Base-by-base conservation (phyloP, 2,888 invertebrate species). In the Oscheius sp. region DNA sequence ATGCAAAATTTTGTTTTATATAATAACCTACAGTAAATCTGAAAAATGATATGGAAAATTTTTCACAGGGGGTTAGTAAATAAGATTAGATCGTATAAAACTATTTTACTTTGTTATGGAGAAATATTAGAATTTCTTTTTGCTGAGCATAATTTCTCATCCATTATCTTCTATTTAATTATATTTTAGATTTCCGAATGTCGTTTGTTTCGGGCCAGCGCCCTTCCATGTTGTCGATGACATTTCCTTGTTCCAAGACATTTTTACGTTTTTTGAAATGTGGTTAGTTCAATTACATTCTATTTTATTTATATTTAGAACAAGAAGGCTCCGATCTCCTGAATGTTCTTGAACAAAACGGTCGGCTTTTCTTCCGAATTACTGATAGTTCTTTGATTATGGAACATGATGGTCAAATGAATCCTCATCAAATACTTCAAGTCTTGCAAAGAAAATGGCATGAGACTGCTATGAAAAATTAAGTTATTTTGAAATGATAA, bases 271-370 rank as follows among this genome's bases (percentile, higher is more conserved):
- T 50, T 17, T 51, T 64, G 30, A 50, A 49, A n/a, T n/a, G n/a
- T 24, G 63, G 63, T 64, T 36, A 14, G 41, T 51, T 38, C 9
- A 2, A 24, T 50, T 38, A 32, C 3, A 6, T 9, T 9, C 2
- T n/a, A 20, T 49, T 28, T 9, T 22, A 20, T n/a, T 30, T 22
- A 8, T n/a, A 51, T 64, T 2, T 14, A 66, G 66, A 56, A 22
- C 32, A n/a, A n/a, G 66, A 66, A n/a, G 66, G 66, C 24, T 41
- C 26, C 28, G 49, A 66, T 22, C 33, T 56, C 9, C 24, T 66
- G 30, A 22, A 54, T 6, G 28, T 32, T 14, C 24, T 66, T 8
- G 66, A 66, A 36, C 45, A 66, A 20, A 22, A 22, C 32, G 56
- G 54, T n/a, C 33, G 56, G 30, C 9, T 56, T 22, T 32, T 33